Conservation (phyloP, 2,888 invertebrate genomes). For the Gortyna flavago region DNA sequence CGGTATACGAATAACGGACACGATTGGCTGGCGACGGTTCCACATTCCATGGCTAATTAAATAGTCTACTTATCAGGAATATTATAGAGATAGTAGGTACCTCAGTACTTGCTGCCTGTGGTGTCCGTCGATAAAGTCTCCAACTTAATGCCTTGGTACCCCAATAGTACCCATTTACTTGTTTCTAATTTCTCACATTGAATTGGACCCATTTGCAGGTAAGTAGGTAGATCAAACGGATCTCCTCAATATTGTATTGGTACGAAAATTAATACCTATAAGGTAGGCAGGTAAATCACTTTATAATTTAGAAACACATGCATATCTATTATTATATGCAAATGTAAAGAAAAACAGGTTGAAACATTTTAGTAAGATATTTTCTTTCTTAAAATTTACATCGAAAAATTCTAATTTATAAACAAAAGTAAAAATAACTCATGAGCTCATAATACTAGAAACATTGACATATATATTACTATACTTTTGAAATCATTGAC, state of each 20-base stretch:
- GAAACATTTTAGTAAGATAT: background rate
- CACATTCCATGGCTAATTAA: conserved; percentile 55
- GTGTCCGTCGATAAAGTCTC: conserved; percentile 11
- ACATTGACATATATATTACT: too few relatives aligned
- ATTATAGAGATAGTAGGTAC: conserved; percentile 34
- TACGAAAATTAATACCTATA: background rate
- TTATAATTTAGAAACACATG: background rate
- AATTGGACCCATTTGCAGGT: background rate
- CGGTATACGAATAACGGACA: conserved; percentile 58
- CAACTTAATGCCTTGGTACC: background rate
- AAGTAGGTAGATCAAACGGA: background rate
- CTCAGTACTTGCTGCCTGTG: background rate
- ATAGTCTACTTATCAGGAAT: conserved; percentile 22
- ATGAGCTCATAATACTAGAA: background rate
- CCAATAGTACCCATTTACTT: too few relatives aligned
- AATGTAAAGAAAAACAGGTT: background rate
- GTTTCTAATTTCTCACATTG: conserved; percentile 14
- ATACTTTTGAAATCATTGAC: too few relatives aligned
- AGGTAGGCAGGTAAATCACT: too few relatives aligned
- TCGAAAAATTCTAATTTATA: background rate
- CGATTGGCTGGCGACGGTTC: conserved; percentile 13
- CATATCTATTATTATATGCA: background rate
- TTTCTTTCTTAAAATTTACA: background rate
- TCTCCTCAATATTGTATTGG: background rate
- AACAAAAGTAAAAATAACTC: background rate